phyloP scores from a whole-genome alignment of 2,797 vertebrate species.

The Yasuhikotakia modesta region DNA sequence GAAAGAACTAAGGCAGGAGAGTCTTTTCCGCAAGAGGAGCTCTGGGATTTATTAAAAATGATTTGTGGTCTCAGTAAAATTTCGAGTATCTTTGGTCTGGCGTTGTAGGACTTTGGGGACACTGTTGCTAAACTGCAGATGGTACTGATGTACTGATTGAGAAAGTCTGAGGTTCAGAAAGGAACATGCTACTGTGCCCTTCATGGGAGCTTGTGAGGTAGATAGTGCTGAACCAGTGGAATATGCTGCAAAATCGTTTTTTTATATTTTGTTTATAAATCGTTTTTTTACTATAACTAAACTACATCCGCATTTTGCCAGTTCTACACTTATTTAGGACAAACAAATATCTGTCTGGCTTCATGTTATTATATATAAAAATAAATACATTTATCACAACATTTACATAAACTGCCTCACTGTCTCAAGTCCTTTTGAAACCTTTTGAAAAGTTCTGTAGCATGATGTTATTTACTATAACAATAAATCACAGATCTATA shows the following conservation, averaged over 20 bases:
- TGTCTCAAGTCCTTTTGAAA: background rate
- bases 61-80: slow-evolving; percentile 62
- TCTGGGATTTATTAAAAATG: slow-evolving; percentile 66
- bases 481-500: background rate
- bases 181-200: slow-evolving; percentile 27
- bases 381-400: background rate
- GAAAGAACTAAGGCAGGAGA: slow-evolving; percentile 31
- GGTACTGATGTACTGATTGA: slow-evolving; percentile 52
- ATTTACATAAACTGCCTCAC: background rate
- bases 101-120: slow-evolving; percentile 35
- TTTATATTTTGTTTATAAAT: too few relatives aligned
- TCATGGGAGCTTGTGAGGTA: background rate
- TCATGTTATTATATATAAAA: background rate
- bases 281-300: too few relatives aligned
- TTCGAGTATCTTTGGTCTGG: slow-evolving; percentile 46
- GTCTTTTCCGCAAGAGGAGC: slow-evolving; percentile 19
- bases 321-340: too few relatives aligned
- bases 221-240: background rate
- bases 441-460: too few relatives aligned
- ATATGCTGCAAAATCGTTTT: background rate
- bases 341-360: background rate
- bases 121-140: slow-evolving; percentile 42
- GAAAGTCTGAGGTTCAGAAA: slow-evolving; percentile 22
- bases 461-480: background rate
- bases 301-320: too few relatives aligned